phyloP scores from a whole-genome alignment of 2,888 invertebrate species.

The Nomada lathburiana region DNA sequence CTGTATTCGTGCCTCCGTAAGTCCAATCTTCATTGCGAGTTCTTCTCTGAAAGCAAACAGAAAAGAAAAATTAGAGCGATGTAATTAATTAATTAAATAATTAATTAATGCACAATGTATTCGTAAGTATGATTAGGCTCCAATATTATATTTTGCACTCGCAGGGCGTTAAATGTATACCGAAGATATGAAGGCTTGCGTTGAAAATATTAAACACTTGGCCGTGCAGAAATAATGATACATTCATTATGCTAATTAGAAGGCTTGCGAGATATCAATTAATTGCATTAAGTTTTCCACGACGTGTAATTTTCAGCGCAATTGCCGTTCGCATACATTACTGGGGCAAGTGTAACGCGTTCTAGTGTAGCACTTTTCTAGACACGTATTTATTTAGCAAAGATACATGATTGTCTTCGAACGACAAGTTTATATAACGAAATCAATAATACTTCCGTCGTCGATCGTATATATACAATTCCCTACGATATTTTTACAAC shows the following conservation, averaged over 20 bases:
- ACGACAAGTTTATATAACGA: slow-evolving; percentile 30
- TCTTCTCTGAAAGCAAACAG: slow-evolving; percentile 91
- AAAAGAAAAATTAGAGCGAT: slow-evolving; percentile 2
- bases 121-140: too few relatives aligned
- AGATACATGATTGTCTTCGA: slow-evolving; percentile 12
- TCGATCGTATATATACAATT: neutral
- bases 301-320: slow-evolving; percentile 57
- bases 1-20: slow-evolving; percentile 97
- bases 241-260: slow-evolving; percentile 63
- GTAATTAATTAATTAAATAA: slow-evolving; percentile 1
- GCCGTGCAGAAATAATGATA: slow-evolving; percentile 23
- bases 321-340: slow-evolving; percentile 52
- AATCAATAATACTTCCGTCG: slow-evolving; percentile 6
- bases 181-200: neutral
- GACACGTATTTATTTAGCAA: slow-evolving; percentile 19
- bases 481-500: too few relatives aligned
- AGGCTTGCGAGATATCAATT: slow-evolving; percentile 51
- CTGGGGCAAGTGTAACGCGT: slow-evolving; percentile 41
- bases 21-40: slow-evolving; percentile 96
- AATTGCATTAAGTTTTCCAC: slow-evolving; percentile 59
- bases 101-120: neutral
- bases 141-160: neutral
- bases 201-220: slow-evolving; percentile 9
- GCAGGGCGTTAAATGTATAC: neutral
- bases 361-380: slow-evolving; percentile 39